Evolutionary conservation across 2,113 vertebrate genomes (phyloP).

Genomic region (Sus scrofa): DNA sequence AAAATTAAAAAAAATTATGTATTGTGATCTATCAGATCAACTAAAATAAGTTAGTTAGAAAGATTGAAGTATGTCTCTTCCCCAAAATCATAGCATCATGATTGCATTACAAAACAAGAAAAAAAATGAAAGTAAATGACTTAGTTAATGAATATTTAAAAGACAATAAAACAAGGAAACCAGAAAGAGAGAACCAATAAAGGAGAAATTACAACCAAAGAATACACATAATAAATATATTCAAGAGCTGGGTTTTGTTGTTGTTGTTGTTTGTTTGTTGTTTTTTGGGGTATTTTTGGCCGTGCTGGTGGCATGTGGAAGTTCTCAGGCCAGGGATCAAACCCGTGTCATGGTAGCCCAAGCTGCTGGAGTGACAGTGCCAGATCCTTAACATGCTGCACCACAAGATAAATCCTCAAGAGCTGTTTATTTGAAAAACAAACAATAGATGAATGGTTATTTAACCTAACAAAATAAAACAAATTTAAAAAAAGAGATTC

Average conservation of each 20-base stretch:
- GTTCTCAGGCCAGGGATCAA: too few species aligned
- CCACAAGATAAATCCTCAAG: neutral
- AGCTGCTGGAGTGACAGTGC: too few species aligned
- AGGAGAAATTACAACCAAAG: neutral
- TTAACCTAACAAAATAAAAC: neutral
- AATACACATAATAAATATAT: neutral
- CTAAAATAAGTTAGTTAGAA: neutral
- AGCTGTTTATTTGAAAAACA: neutral
- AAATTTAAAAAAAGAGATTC: neutral
- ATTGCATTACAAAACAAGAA: neutral
- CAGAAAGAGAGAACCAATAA: neutral
- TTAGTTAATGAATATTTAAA: neutral
- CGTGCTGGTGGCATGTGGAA: too few species aligned
- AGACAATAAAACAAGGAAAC: neutral
- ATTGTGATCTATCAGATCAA: neutral
- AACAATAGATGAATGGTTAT: neutral
- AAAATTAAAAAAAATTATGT: neutral
- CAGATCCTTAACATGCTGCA: too few species aligned
- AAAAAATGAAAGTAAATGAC: neutral
- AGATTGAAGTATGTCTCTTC: neutral
- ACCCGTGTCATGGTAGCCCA: too few species aligned
- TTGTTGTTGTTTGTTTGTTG: too few species aligned
- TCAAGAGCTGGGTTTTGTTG: neutral
- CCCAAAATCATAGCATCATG: neutral
- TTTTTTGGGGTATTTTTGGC: too few species aligned